Percentiles rank a stretch among this genome's conserved stretches.
Evolutionary conservation across 2,113 vertebrate genomes (phyloP).

Genomic region (Lepus americanus): DNA sequence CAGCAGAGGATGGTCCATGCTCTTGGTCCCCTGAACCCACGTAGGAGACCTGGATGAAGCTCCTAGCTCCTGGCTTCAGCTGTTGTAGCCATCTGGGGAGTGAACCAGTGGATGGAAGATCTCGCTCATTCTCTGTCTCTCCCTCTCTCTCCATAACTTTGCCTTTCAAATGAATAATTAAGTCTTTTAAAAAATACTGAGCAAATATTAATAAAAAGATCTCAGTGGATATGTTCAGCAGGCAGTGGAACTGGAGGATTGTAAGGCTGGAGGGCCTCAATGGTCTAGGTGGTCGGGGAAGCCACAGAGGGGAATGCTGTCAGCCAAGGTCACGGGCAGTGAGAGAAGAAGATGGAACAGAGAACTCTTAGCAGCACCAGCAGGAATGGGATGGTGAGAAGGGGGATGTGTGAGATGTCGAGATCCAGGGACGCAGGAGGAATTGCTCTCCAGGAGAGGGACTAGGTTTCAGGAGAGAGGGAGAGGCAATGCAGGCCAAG

Average conservation of each 20-base stretch:
- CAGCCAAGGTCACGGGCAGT: fast-evolving
- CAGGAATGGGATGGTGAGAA: not conserved
- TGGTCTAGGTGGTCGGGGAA: not conserved
- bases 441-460: not conserved
- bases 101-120: too few relatives aligned
- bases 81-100: too few relatives aligned
- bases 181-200: too few relatives aligned
- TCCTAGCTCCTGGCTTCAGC: too few relatives aligned
- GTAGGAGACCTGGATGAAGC: too few relatives aligned
- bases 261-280: not conserved
- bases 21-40: too few relatives aligned
- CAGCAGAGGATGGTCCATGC: too few relatives aligned
- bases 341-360: not conserved
- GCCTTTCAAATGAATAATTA: too few relatives aligned
- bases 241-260: not conserved
- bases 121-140: too few relatives aligned
- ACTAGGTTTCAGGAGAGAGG: not conserved
- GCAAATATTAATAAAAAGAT: not conserved
- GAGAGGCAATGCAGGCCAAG: not conserved
- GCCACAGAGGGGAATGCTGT: not conserved
- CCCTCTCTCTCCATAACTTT: too few relatives aligned
- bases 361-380: not conserved
- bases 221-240: too few relatives aligned
- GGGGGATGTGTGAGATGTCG: not conserved
- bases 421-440: not conserved